These are phyloP conservation scores for Palythoa caribaeorum DNA, from an alignment of 92 coral and sea anemone species.

Conservation along the genomic window DNA sequence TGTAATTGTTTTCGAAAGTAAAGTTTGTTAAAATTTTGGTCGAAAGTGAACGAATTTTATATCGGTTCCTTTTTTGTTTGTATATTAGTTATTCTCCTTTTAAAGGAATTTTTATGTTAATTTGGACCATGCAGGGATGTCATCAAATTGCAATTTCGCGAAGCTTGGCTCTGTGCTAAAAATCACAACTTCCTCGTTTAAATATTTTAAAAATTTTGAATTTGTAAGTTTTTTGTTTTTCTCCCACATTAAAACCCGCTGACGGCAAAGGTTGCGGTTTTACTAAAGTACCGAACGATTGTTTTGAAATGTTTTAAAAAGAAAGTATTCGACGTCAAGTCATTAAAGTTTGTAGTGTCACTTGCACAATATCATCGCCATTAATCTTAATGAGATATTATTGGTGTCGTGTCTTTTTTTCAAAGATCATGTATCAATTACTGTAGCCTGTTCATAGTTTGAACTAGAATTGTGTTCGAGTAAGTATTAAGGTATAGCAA, in stretches of 20 bases:
- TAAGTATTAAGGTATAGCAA: too few relatives aligned
- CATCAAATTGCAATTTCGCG: background rate
- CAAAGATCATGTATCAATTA: background rate
- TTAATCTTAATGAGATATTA: slow-evolving; percentile 29
- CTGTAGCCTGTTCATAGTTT: background rate
- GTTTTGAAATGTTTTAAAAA: background rate
- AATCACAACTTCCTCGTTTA: background rate
- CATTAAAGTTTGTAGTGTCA: background rate
- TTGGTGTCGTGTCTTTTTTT: background rate
- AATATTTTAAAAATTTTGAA: background rate
- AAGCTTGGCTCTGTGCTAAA: background rate
- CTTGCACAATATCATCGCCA: slow-evolving; percentile 31
- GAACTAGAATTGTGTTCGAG: too few relatives aligned
- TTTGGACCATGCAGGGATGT: background rate
- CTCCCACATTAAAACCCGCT: background rate
- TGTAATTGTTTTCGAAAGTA: background rate
- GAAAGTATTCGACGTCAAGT: background rate
- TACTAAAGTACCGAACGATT: background rate
- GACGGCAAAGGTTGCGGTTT: background rate
- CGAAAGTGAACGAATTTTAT: background rate
- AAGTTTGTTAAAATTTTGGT: background rate
- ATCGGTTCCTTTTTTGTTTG: background rate
- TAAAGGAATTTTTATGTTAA: background rate
- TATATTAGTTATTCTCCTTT: background rate
- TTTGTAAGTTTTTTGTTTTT: background rate